These are phyloP conservation scores for Mimachlamys varia DNA, from an alignment of 2,888 invertebrate species.

Conservation along the genomic window DNA sequence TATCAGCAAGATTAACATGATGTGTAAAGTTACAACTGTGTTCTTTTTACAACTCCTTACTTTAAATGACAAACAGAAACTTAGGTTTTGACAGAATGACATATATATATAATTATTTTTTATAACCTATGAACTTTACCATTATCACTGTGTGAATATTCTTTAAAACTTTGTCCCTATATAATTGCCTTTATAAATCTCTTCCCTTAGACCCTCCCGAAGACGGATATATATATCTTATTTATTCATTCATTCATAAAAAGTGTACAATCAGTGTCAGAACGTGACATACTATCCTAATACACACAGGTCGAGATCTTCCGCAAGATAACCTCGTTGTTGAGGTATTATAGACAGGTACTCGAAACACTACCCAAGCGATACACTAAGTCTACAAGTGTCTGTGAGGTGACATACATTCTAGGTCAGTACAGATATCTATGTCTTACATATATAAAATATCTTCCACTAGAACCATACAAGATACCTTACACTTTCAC, in stretches of 20 bases:
- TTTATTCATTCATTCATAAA: conserved; percentile 28
- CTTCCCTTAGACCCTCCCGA: not conserved
- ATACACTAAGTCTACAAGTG: not conserved
- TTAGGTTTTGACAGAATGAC: too few species aligned
- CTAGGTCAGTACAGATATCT: not conserved
- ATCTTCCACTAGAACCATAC: not conserved
- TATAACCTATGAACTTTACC: too few species aligned
- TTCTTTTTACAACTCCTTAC: too few species aligned
- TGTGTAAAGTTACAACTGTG: too few species aligned
- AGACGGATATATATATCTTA: not conserved
- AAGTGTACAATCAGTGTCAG: not conserved
- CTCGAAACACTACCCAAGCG: not conserved
- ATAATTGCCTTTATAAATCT: too few species aligned
- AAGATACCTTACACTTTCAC: not conserved
- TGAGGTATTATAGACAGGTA: not conserved
- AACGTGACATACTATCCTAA: not conserved
- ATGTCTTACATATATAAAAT: not conserved
- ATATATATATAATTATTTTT: too few species aligned
- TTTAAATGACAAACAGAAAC: too few species aligned
- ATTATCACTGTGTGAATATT: not conserved
- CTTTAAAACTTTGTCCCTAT: not conserved
- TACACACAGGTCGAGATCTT: conserved; percentile 41
- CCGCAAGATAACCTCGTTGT: not conserved
- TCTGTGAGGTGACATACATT: not conserved
- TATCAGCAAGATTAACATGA: too few species aligned